phyloP scores from a whole-genome alignment of 2,888 invertebrate genomes.

The Flexamia atlantica region DNA sequence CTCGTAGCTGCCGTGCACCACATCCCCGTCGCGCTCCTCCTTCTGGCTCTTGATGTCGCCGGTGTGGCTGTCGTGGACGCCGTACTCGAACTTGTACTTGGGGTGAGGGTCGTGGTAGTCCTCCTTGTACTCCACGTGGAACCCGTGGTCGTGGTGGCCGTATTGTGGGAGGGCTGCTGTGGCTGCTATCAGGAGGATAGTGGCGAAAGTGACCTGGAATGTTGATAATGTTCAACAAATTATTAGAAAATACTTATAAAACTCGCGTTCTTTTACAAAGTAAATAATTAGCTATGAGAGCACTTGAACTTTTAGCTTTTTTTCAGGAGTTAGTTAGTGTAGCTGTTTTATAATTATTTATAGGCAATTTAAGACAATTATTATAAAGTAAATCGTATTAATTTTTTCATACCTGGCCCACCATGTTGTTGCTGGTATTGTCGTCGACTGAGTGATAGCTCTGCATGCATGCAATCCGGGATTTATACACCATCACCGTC shows the following conservation, averaged over 20 bases:
- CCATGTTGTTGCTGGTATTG: background rate
- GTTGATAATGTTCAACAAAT: too few species aligned
- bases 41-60: constrained; percentile 51
- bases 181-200: background rate
- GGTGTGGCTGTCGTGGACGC: constrained; percentile 51
- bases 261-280: too few species aligned
- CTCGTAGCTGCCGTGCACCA: constrained; percentile 49
- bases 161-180: background rate
- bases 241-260: too few species aligned
- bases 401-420: background rate
- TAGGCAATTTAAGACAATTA: too few species aligned
- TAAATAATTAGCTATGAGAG: too few species aligned
- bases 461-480: background rate
- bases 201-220: background rate
- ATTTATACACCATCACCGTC: background rate
- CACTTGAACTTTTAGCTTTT: too few species aligned
- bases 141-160: constrained; percentile 38
- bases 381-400: too few species aligned
- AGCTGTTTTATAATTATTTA: too few species aligned
- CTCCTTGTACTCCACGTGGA: constrained; percentile 52
- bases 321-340: too few species aligned
- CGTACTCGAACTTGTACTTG: constrained; percentile 58
- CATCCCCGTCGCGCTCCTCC: constrained; percentile 52
- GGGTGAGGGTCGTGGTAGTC: constrained; percentile 50
- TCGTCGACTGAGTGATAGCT: background rate